Percentiles rank a stretch among this genome's conserved stretches.
phyloP scores from a whole-genome alignment of 2,888 invertebrate species.

The Anticlea derivata region DNA sequence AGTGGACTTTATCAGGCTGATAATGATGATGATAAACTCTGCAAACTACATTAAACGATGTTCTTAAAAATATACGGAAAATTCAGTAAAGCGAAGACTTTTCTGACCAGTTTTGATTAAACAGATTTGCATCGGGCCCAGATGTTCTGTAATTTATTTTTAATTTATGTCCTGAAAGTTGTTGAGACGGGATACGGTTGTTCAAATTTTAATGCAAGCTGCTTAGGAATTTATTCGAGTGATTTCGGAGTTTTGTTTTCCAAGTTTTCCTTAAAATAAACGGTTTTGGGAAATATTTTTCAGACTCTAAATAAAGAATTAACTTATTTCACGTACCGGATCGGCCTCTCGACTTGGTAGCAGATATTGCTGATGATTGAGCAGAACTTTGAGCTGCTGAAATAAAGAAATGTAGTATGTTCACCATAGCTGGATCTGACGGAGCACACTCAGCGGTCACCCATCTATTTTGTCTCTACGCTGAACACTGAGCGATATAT shows the following conservation, averaged over 20 bases:
- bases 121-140: slow-evolving; percentile 72
- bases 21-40: too few species aligned
- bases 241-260: slow-evolving; percentile 7
- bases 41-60: slow-evolving; percentile 4
- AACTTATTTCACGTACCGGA: slow-evolving; percentile 8
- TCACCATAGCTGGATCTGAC: too few species aligned
- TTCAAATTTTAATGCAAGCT: slow-evolving; percentile 23
- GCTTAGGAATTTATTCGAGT: slow-evolving; percentile 21
- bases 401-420: background rate
- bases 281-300: background rate
- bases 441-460: too few species aligned
- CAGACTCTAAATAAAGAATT: too few species aligned
- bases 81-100: slow-evolving; percentile 53
- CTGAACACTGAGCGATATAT: too few species aligned
- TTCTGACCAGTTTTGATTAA: slow-evolving; percentile 60
- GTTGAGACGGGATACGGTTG: slow-evolving; percentile 54
- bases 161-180: slow-evolving; percentile 77
- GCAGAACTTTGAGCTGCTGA: slow-evolving; percentile 13
- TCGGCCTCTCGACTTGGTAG: background rate
- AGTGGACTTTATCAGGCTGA: too few species aligned
- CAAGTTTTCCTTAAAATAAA: background rate
- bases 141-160: slow-evolving; percentile 77
- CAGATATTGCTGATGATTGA: slow-evolving; percentile 6
- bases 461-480: too few species aligned
- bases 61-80: slow-evolving; percentile 28